These are phyloP conservation scores for Acronicta psi DNA, from an alignment of 2,888 invertebrate species.

Conservation along the genomic window DNA sequence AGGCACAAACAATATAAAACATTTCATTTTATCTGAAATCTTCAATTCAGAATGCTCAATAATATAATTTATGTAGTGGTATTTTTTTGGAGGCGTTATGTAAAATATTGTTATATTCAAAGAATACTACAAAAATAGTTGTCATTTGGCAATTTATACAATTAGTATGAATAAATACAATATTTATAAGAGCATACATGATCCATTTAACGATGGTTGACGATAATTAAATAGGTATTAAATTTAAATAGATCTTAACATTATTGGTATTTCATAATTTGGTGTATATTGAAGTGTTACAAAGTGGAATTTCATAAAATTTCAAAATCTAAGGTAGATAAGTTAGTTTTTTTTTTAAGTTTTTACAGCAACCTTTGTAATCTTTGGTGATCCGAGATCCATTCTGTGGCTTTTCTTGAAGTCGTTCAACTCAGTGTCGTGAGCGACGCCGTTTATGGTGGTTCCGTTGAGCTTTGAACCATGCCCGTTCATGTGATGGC, in stretches of 20 bases:
- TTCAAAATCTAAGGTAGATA: constrained; percentile 69
- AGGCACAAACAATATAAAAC: constrained; percentile 85
- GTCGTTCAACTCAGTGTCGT: constrained; percentile 61
- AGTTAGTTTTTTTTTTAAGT: constrained; percentile 71
- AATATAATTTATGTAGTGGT: constrained; percentile 40
- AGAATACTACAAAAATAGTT: constrained; percentile 86
- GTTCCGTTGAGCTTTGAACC: constrained; percentile 54
- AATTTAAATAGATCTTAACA: constrained; percentile 59
- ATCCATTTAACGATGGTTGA: constrained; percentile 54
- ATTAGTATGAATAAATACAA: constrained; percentile 65
- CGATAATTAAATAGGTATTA: constrained; percentile 51
- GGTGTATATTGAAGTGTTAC: constrained; percentile 73
- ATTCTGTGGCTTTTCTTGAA: constrained; percentile 71
- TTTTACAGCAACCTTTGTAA: constrained; percentile 84
- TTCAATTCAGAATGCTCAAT: constrained; percentile 51
- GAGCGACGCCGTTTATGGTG: constrained; percentile 56
- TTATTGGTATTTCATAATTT: constrained; percentile 64
- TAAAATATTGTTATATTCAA: constrained; percentile 72
- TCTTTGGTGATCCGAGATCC: constrained; percentile 85
- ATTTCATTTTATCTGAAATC: constrained; percentile 60
- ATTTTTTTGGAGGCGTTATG: constrained; percentile 51
- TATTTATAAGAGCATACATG: constrained; percentile 56
- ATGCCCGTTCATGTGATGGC: constrained; percentile 51
- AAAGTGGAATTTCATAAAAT: constrained; percentile 82
- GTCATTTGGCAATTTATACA: constrained; percentile 84